Evolutionary conservation across 2,113 vertebrate species (phyloP).

Genomic region (Takifugu flavidus): DNA sequence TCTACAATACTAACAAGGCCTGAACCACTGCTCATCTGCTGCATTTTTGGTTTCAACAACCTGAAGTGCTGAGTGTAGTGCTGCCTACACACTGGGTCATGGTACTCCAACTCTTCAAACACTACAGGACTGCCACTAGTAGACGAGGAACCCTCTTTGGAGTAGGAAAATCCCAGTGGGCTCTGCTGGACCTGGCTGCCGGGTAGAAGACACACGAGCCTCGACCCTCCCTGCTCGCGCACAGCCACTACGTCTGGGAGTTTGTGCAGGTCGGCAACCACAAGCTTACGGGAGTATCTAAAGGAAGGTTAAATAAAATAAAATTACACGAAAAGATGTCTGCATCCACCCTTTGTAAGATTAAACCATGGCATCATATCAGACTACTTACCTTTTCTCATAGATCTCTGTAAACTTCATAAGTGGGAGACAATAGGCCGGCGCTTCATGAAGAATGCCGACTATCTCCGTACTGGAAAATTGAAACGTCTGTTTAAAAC

Average conservation of each 20-base stretch:
- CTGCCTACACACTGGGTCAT: conserved; percentile 89
- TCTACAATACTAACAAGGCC: too few species aligned
- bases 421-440: conserved; percentile 91
- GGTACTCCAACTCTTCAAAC: conserved; percentile 95
- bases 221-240: conserved; percentile 85
- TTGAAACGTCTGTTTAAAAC: background rate
- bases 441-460: conserved; percentile 90
- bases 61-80: conserved; percentile 87
- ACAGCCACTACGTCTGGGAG: conserved; percentile 85
- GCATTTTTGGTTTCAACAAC: conserved; percentile 55
- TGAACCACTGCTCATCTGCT: background rate
- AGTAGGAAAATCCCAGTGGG: conserved; percentile 89
- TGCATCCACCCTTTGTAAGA: background rate
- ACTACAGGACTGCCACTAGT: conserved; percentile 89
- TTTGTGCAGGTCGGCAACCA: conserved; percentile 85
- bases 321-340: background rate
- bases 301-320: background rate
- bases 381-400: conserved; percentile 88
- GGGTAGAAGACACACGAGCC: conserved; percentile 88
- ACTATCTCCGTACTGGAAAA: conserved; percentile 82
- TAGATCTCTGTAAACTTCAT: conserved; percentile 95
- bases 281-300: conserved; percentile 87
- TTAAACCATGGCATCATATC: background rate
- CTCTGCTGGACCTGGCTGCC: conserved; percentile 89
- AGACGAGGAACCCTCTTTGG: conserved; percentile 86